phyloP scores from a whole-genome alignment of 2,888 invertebrate species.

The Tridacna crocea region DNA sequence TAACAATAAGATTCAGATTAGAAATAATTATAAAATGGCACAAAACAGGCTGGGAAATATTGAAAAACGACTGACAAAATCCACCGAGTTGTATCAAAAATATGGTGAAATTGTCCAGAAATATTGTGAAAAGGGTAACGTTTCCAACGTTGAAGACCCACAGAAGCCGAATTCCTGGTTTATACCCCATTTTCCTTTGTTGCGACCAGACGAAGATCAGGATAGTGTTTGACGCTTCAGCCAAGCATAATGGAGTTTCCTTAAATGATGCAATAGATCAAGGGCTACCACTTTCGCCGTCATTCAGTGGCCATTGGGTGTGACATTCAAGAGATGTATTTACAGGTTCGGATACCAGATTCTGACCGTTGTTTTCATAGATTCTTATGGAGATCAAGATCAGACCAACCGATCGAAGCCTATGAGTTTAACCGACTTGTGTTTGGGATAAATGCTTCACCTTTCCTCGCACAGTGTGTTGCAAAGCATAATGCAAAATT shows the following conservation, averaged over 20 bases:
- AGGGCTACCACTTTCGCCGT: constrained; percentile 57
- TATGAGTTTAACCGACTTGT: constrained; percentile 35
- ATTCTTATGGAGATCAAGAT: constrained; percentile 34
- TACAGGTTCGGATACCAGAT: constrained; percentile 20
- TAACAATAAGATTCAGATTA: too few species aligned
- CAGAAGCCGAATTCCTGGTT: too few species aligned
- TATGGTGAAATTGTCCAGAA: too few species aligned
- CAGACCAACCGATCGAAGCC: constrained; percentile 3
- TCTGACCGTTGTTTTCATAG: constrained; percentile 29
- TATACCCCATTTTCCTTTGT: constrained; percentile 36
- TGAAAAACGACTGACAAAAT: background rate
- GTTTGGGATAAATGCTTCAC: constrained; percentile 35
- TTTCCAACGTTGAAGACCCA: background rate
- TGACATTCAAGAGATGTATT: constrained; percentile 51
- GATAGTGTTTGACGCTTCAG: constrained; percentile 3
- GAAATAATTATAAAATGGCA: background rate
- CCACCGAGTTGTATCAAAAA: too few species aligned
- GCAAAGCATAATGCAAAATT: too few species aligned
- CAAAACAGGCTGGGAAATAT: background rate
- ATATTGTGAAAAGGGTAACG: background rate
- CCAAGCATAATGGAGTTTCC: constrained; percentile 37
- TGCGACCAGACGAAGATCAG: constrained; percentile 13
- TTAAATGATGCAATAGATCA: constrained; percentile 48
- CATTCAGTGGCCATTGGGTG: constrained; percentile 45
- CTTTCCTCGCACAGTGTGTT: too few species aligned